Evolutionary conservation across 1,140 invertebrate genomes (phyloP).

Genomic region (Musca domestica): DNA sequence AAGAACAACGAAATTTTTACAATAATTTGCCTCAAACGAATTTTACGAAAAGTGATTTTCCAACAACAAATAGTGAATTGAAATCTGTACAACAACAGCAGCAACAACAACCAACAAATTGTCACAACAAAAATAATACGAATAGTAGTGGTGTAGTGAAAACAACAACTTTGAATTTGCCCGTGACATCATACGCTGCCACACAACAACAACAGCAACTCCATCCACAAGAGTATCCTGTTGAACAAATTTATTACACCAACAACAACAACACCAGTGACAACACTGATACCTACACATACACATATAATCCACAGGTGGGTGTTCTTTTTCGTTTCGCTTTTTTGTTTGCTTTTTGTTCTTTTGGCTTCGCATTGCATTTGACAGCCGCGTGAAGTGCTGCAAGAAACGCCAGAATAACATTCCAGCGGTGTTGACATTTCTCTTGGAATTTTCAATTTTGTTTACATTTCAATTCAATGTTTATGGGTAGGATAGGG

Average conservation of each 20-base stretch:
- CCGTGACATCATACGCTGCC: slow-evolving; percentile 19
- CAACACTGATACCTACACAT: slow-evolving; percentile 30
- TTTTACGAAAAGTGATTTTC: too few relatives aligned
- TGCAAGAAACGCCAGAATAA: too few relatives aligned
- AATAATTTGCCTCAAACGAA: background rate
- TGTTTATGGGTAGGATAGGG: too few relatives aligned
- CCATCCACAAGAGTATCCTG: slow-evolving; percentile 36
- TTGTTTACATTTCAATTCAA: too few relatives aligned
- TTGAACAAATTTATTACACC: slow-evolving; percentile 31
- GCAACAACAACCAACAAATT: background rate
- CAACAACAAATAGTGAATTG: slow-evolving; percentile 25
- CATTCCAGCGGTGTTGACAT: too few relatives aligned
- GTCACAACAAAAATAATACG: background rate
- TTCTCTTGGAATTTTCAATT: too few relatives aligned
- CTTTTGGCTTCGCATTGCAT: too few relatives aligned
- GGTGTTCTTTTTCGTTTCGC: slow-evolving; percentile 30
- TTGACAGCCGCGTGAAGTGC: background rate
- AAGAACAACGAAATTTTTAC: slow-evolving; percentile 28
- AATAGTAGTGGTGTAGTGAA: slow-evolving; percentile 24
- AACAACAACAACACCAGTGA: slow-evolving; percentile 25
- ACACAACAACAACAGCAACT: slow-evolving; percentile 27
- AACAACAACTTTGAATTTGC: slow-evolving; percentile 21
- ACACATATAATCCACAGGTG: slow-evolving; percentile 24
- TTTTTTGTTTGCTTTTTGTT: slow-evolving; percentile 31
- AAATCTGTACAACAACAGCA: slow-evolving; percentile 25